phyloP scores from a whole-genome alignment of 2,888 invertebrate species.

The Teleiodes luculella region DNA sequence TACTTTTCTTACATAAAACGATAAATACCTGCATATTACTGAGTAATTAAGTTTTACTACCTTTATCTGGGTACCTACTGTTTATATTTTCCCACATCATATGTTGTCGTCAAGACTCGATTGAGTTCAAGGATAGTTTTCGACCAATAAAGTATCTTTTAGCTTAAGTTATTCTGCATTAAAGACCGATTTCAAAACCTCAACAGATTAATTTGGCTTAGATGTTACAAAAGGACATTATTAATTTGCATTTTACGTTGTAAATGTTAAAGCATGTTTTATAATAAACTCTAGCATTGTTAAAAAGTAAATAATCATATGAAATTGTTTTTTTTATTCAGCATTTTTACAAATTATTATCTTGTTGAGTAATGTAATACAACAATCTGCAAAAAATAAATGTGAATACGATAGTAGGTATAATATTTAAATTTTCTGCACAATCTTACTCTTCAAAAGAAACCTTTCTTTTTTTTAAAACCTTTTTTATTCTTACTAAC shows the following conservation, averaged over 20 bases:
- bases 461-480: no score
- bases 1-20: no score
- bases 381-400: no score
- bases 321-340: no score
- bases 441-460: no score
- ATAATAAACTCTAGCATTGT: no score
- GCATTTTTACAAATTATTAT: no score
- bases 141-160: not conserved
- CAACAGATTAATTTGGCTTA: not conserved
- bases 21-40: not conserved
- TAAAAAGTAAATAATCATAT: no score
- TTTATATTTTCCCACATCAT: not conserved
- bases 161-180: not conserved
- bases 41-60: constrained; percentile 14
- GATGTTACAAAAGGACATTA: not conserved
- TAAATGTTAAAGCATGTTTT: no score
- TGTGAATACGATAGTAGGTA: no score
- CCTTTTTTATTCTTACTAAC: not conserved
- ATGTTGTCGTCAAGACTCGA: not conserved
- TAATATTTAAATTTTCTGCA: no score
- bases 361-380: no score
- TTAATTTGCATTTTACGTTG: constrained; percentile 1
- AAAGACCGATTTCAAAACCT: not conserved
- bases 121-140: constrained; percentile 2
- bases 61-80: not conserved